phyloP scores from a whole-genome alignment of 2,797 vertebrate species.

The Notamacropus eugenii region DNA sequence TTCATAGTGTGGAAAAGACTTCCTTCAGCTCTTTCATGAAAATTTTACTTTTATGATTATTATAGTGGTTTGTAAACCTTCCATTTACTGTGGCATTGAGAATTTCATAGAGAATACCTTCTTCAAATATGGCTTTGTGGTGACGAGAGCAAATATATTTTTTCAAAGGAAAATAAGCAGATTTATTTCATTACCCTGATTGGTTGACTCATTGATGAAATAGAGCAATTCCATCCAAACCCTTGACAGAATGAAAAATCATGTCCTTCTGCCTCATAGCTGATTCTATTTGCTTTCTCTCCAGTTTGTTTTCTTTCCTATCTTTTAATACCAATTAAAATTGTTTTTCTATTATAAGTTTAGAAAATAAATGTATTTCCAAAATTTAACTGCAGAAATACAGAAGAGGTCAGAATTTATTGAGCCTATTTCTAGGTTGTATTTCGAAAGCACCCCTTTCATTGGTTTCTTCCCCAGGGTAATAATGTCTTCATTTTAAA shows the following conservation, averaged over 20 bases:
- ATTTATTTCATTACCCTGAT: conserved; percentile 70
- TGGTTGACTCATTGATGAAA: conserved; percentile 64
- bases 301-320: conserved; percentile 51
- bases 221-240: conserved; percentile 63
- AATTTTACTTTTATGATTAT: conserved; percentile 63
- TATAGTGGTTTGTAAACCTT: conserved; percentile 59
- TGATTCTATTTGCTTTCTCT: conserved; percentile 60
- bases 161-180: conserved; percentile 66
- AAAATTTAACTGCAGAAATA: conserved; percentile 60
- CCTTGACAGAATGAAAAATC: conserved; percentile 65
- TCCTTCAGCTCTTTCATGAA: conserved; percentile 61
- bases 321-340: conserved; percentile 62
- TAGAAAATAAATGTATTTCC: conserved; percentile 49
- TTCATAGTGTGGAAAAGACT: conserved; percentile 46
- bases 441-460: conserved; percentile 74
- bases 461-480: conserved; percentile 62
- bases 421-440: conserved; percentile 60
- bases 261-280: conserved; percentile 55
- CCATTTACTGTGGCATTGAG: conserved; percentile 63
- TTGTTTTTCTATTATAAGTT: conserved; percentile 58
- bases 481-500: conserved; percentile 46
- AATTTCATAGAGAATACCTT: conserved; percentile 64
- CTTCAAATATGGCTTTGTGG: conserved; percentile 65
- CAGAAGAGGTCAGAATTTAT: conserved; percentile 54
- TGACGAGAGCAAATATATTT: conserved; percentile 65